phyloP scores from a whole-genome alignment of 2,113 vertebrate genomes.

The Etheostoma spectabile region DNA sequence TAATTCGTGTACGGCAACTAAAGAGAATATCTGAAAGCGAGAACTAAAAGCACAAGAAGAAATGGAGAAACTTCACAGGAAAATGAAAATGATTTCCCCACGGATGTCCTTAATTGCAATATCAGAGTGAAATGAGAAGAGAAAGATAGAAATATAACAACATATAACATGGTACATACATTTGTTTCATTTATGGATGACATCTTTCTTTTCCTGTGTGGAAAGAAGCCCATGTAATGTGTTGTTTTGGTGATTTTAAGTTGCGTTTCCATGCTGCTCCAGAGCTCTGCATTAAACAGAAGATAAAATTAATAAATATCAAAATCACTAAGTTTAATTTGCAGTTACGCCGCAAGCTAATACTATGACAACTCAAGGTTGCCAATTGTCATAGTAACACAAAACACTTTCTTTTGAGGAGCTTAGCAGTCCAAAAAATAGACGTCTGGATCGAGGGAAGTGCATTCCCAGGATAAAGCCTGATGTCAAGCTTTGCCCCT shows the following conservation, averaged over 20 bases:
- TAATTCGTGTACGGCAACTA: neutral
- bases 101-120: conserved; percentile 13
- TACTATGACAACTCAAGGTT: neutral
- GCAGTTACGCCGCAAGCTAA: neutral
- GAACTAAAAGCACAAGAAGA: neutral
- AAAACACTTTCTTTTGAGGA: neutral
- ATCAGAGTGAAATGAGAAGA: neutral
- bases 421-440: no score
- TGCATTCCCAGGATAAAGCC: no score
- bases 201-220: neutral
- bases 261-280: no score
- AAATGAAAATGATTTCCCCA: conserved; percentile 4
- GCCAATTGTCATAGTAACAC: neutral
- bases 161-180: neutral
- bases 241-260: neutral
- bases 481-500: no score
- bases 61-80: neutral
- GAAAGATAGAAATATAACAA: no score
- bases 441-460: no score
- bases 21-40: neutral
- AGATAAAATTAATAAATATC: neutral
- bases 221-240: neutral
- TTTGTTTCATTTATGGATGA: neutral
- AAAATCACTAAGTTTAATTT: neutral
- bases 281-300: neutral